These are phyloP conservation scores for Siderastrea radians DNA, from an alignment of 92 coral and sea anemone species.

Conservation along the genomic window DNA sequence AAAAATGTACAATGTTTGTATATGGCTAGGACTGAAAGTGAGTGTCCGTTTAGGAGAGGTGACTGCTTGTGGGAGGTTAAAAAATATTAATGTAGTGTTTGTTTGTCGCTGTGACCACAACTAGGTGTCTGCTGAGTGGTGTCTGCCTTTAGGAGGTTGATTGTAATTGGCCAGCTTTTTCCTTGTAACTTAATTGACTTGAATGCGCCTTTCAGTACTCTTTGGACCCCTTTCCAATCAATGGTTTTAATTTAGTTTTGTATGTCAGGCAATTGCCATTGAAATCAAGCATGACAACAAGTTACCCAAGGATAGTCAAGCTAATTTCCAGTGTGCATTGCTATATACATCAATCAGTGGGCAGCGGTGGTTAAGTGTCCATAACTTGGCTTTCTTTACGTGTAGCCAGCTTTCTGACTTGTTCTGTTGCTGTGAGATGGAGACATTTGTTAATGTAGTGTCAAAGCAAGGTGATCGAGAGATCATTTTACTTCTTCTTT, in stretches of 20 bases:
- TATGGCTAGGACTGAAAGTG: too few species aligned
- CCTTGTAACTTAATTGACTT: too few species aligned
- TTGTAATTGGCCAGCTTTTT: too few species aligned
- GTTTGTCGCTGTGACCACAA: too few species aligned
- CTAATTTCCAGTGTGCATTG: conserved; percentile 94
- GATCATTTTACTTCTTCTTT: not conserved
- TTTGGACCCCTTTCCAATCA: too few species aligned
- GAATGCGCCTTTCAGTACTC: too few species aligned
- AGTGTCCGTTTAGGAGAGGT: too few species aligned
- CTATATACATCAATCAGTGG: conserved; percentile 95
- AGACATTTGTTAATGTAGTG: conserved; percentile 87
- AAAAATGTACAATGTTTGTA: too few species aligned
- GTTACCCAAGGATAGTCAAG: conserved; percentile 92
- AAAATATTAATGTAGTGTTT: too few species aligned
- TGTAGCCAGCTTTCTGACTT: conserved; percentile 94
- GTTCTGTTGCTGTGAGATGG: conserved; percentile 99
- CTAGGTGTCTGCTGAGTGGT: too few species aligned
- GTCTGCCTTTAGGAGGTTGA: too few species aligned
- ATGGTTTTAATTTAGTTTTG: not conserved
- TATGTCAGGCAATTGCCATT: conserved; percentile 85
- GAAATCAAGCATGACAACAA: conserved; percentile 99
- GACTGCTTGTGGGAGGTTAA: too few species aligned
- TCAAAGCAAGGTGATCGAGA: conserved; percentile 89
- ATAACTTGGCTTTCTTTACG: conserved; percentile 92
- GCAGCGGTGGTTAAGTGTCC: conserved; percentile 91